Conservation (phyloP, 1,140 invertebrate genomes). For the Sycophila sp. region DNA sequence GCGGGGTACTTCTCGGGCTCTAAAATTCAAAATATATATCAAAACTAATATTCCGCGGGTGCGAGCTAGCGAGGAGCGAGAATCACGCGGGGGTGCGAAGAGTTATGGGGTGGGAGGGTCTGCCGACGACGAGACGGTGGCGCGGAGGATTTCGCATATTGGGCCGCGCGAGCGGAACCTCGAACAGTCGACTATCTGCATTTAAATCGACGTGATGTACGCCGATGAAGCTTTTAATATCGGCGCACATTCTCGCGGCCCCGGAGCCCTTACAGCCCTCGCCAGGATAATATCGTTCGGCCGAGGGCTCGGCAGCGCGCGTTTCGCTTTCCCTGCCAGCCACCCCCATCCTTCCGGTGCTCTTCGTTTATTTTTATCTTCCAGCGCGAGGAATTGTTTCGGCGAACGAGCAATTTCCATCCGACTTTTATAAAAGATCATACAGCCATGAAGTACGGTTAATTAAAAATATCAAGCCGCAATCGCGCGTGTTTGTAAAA, state of each 20-base stretch:
- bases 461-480: too few species aligned
- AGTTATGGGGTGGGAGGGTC: constrained; percentile 4
- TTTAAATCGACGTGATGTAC: constrained; percentile 33
- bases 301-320: not conserved
- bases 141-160: constrained; percentile 12
- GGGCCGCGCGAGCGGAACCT: not conserved
- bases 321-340: not conserved
- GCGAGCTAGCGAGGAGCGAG: not conserved
- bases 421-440: too few species aligned
- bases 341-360: too few species aligned
- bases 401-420: not conserved
- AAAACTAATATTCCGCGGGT: not conserved
- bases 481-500: too few species aligned
- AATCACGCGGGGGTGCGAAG: constrained; percentile 2
- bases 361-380: not conserved
- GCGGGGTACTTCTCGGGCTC: too few species aligned
- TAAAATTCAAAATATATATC: too few species aligned
- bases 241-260: constrained; percentile 3
- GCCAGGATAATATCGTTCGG: constrained; percentile 14
- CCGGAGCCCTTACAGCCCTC: constrained; percentile 24
- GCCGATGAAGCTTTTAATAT: constrained; percentile 34
- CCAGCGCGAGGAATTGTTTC: not conserved
- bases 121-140: not conserved
- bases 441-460: too few species aligned
- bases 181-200: constrained; percentile 15